Evolutionary conservation across 1,140 invertebrate species (phyloP), one percentile per base, ranked within the genome.

Genomic region (Dendrolimus punctatus): DNA sequence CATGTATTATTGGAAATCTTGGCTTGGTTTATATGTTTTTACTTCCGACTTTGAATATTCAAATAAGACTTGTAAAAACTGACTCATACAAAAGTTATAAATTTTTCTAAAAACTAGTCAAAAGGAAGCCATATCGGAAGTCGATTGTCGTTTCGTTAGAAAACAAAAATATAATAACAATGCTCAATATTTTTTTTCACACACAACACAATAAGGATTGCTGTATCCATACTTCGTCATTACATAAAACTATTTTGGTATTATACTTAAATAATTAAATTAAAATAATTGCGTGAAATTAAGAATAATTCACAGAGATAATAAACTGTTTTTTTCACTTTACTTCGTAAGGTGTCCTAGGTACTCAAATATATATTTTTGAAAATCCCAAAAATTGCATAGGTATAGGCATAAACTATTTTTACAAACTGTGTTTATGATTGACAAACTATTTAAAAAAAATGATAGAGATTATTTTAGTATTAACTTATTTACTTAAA

Each of bases 141-240:
- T 79, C 76, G 76, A 57, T 68, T 60, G 59, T 77, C 76, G 76
- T 75, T 79, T 80, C 77, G 77, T 53, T 65, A 59, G 49, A 53
- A 55, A 57, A 60, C 56, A 63, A 62, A 55, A 66, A 66, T 49
- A 44, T 43, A 62, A 69, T 70, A 64, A 65, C 66, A 80, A 79
- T 75, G 75, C 76, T 77, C 73, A 58, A 71, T 61, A 46, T 59
- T 57, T 64, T 64, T 65, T 67, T 48, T 61, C 58, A 66, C 62
- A 60, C 57, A 46, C 62, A 66, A 64, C 52, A 64, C 51, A 64
- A 49, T n/a, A 51, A 4, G 38, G 39, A 42, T 8, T 8, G n/a
- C 4, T 8, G 39, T 45, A 51, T 8, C 40, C 23, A 23, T 23
- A 23, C 23, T 23, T 23, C 23, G 23, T 23, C 23, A 3, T 23